Evolutionary conservation across 2,888 invertebrate genomes (phyloP), one percentile per base, ranked within the genome.

Genomic region (Glomeris marginata): DNA sequence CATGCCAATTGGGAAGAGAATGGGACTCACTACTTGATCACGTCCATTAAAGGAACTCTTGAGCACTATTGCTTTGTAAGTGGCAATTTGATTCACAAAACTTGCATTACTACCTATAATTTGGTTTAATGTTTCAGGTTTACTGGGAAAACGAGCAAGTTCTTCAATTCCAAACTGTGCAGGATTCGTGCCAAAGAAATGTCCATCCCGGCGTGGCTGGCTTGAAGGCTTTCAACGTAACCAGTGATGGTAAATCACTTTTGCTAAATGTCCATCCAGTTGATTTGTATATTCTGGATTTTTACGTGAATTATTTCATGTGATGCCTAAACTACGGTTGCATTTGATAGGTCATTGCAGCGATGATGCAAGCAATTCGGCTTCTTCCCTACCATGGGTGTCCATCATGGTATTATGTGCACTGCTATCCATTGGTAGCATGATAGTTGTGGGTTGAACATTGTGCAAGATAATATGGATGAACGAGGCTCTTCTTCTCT

Each of bases 1-100:
- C 87, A 87, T 67, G 88, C 87, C 46, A 78, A 82, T 42, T 88
- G 88, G 88, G 78, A 81, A 61, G 87, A 88, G 66, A 81, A 81
- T 64, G 84, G 82, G 56, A 84, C 84, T 49, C 81, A 83, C 64
- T 88, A 81, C 68, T 78, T 88, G 58, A 85, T 88, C 65, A 80
- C 82, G 50, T 81, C 83, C 47, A 48, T 51, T 28, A 53, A 53
- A 36, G 53, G 53, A 21, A 47, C 50, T 20, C 47, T 37, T 41
- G 41, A 34, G 21, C 47, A 51, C 21, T 51, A 37, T 36, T 53
- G 53, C 37, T 53, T 53, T 48, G 53, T 53, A 47, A 53, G 51
- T 47, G 28, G 21, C 13, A 45, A 43, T 21, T 2, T 42, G 21
- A 20, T 8, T 15, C 15, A 37, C 2, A 6, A 45, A 45, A 8